phyloP scores from a whole-genome alignment of 2,113 vertebrate genomes.

The Gavialis gangeticus region DNA sequence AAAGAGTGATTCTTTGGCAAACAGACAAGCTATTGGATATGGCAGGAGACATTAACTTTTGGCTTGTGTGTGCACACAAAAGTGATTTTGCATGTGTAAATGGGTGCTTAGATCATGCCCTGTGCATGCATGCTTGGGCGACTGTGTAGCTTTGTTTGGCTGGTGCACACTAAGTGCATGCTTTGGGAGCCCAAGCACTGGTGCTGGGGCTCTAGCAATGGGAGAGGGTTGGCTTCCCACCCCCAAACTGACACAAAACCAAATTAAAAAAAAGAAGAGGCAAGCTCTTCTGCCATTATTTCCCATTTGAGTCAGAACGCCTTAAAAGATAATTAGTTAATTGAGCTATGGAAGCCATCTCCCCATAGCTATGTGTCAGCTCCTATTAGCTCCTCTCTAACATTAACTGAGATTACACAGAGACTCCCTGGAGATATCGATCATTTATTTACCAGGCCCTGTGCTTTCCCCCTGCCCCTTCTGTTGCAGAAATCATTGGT shows the following conservation, averaged over 20 bases:
- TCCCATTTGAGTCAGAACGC: neutral
- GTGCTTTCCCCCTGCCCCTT: neutral
- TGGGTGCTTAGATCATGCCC: neutral
- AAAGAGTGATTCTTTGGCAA: neutral
- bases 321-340: constrained; percentile 33
- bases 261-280: neutral
- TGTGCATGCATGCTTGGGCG: too few relatives aligned
- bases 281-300: neutral
- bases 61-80: neutral
- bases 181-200: too few relatives aligned
- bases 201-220: neutral
- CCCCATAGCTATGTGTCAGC: constrained; percentile 59
- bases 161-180: accelerated
- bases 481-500: neutral
- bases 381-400: neutral
- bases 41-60: accelerated
- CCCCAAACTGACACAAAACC: too few relatives aligned
- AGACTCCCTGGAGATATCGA: constrained; percentile 31
- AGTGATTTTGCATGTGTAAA: neutral
- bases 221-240: neutral
- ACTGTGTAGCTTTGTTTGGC: accelerated
- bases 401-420: neutral
- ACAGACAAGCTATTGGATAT: neutral
- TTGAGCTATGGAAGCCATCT: constrained; percentile 34
- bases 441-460: constrained; percentile 35